phyloP scores from a whole-genome alignment of 1,140 invertebrate genomes.

The Philaenus spumarius region DNA sequence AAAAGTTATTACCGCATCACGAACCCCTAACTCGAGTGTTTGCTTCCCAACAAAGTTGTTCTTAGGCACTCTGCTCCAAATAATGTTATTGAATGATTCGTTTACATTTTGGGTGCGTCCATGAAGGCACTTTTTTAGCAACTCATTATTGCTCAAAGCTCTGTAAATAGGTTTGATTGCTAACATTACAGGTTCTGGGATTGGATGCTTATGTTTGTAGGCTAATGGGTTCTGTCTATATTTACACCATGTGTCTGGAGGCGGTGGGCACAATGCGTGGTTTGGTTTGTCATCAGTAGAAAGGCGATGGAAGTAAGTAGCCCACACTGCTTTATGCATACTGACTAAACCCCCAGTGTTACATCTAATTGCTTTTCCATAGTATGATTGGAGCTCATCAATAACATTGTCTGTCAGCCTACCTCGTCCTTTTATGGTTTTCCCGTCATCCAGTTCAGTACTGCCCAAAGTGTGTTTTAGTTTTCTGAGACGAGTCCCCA shows the following conservation, averaged over 20 bases:
- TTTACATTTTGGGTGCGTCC: constrained; percentile 1
- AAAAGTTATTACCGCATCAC: constrained; percentile 17
- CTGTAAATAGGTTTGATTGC: constrained; percentile 24
- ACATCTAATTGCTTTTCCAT: constrained; percentile 31
- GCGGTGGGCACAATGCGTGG: neutral
- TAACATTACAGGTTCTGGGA: no score
- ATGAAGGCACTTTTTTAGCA: constrained; percentile 7
- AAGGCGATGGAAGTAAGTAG: constrained; percentile 32
- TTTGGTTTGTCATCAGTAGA: constrained; percentile 30
- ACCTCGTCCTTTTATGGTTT: constrained; percentile 16
- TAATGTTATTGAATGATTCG: constrained; percentile 7
- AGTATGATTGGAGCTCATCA: constrained; percentile 27
- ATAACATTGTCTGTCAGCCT: constrained; percentile 30
- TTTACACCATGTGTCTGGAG: no score
- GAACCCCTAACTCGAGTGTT: neutral
- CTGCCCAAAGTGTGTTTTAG: neutral
- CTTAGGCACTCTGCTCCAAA: constrained; percentile 3
- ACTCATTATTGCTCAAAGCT: constrained; percentile 7
- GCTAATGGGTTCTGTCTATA: no score
- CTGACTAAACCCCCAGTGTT: constrained; percentile 30
- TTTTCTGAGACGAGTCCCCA: neutral
- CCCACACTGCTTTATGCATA: constrained; percentile 34
- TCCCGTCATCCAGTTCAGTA: constrained; percentile 2
- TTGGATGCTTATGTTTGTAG: no score
- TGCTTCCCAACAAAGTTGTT: neutral